A percentile compares a stretch with the other conserved stretches of the same genome.
Conservation (phyloP, 2,888 invertebrate genomes). For the Crioceris asparagi region DNA sequence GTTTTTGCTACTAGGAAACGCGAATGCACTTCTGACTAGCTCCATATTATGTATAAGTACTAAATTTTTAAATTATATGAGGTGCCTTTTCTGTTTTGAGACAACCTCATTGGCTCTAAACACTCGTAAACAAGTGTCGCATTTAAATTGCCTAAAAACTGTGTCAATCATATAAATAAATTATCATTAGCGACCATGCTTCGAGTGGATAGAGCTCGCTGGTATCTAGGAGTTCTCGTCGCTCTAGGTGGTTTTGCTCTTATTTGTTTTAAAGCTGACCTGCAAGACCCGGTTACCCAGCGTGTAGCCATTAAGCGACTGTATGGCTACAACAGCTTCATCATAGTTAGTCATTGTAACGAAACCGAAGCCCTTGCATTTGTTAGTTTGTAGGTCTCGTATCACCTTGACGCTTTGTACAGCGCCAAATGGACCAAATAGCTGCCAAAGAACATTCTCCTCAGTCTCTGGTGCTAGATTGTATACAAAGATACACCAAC, state of each 20-base stretch:
- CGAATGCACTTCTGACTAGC: constrained; percentile 40
- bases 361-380: constrained; percentile 97
- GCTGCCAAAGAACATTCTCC: constrained; percentile 85
- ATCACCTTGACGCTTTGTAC: constrained; percentile 91
- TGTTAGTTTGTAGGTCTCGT: constrained; percentile 55
- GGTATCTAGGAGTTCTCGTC: constrained; percentile 27
- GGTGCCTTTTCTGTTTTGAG: constrained; percentile 23
- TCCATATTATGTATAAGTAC: constrained; percentile 39
- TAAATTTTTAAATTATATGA: constrained; percentile 26
- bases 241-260: constrained; percentile 60
- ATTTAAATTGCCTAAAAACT: constrained; percentile 20
- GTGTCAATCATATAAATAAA: constrained; percentile 1
- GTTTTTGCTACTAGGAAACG: constrained; percentile 38
- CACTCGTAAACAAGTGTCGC: constrained; percentile 17
- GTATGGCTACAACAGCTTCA: constrained; percentile 92
- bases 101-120: constrained; percentile 22
- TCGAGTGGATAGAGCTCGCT: constrained; percentile 21
- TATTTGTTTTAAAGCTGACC: constrained; percentile 94
- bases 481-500: constrained; percentile 90
- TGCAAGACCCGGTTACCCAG: constrained; percentile 91
- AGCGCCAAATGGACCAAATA: constrained; percentile 95
- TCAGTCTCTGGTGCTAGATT: constrained; percentile 87
- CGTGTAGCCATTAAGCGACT: constrained; percentile 92
- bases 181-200: neutral
- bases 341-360: constrained; percentile 98